Percentiles rank a stretch among this genome's conserved stretches.
These are phyloP conservation scores for Ylistrum balloti DNA, from an alignment of 1,140 invertebrate genomes.

Conservation along the genomic window DNA sequence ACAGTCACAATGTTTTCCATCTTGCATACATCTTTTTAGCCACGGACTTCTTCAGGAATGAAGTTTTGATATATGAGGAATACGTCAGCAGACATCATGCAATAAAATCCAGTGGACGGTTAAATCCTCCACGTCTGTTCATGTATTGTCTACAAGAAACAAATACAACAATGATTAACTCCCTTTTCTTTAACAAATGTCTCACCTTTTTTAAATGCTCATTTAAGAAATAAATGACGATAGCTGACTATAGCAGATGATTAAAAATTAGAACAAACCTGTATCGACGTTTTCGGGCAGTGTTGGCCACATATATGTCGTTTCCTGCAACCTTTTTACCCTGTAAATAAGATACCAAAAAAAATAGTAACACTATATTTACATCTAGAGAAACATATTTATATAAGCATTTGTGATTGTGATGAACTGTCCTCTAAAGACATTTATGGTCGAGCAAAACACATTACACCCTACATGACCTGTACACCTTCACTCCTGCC, in stretches of 20 bases:
- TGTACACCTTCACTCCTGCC: too few species aligned
- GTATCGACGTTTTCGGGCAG: slow-evolving; percentile 97
- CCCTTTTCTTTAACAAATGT: background rate
- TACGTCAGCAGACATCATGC: slow-evolving; percentile 64
- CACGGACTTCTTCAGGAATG: background rate
- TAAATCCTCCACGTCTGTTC: slow-evolving; percentile 99
- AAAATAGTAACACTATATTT: too few species aligned
- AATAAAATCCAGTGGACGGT: slow-evolving; percentile 93
- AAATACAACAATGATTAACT: slow-evolving; percentile 42
- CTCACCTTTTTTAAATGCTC: too few species aligned
- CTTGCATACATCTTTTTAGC: background rate
- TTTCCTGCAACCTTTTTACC: slow-evolving; percentile 95
- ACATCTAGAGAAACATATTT: too few species aligned
- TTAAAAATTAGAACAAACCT: slow-evolving; percentile 78
- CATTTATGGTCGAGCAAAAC: too few species aligned
- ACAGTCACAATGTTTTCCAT: background rate
- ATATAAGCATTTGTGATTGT: too few species aligned
- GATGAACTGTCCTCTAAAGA: too few species aligned
- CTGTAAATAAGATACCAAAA: slow-evolving; percentile 72
- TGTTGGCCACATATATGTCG: slow-evolving; percentile 95
- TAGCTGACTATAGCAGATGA: slow-evolving; percentile 6
- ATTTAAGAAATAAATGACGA: background rate
- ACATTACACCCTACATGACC: too few species aligned
- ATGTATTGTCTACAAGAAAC: slow-evolving; percentile 93
- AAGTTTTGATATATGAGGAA: background rate